These are phyloP conservation scores for Nomada hirtipes DNA, from an alignment of 2,888 invertebrate species.

Conservation along the genomic window DNA sequence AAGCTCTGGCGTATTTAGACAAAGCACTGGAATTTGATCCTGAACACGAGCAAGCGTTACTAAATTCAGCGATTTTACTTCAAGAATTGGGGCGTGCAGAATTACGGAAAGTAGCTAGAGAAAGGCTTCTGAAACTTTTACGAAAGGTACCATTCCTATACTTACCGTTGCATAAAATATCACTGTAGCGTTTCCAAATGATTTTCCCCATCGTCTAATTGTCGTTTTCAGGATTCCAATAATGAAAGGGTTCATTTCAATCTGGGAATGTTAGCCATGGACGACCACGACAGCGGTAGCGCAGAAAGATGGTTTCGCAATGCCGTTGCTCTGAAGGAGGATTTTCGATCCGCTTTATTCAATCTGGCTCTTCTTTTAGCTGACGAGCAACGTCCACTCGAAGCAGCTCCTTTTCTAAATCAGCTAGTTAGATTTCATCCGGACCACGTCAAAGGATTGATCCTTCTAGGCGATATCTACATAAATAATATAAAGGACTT, in stretches of 20 bases:
- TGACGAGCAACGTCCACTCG: constrained; percentile 94
- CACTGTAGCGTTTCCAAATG: not conserved
- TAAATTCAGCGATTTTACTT: constrained; percentile 97
- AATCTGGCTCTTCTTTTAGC: constrained; percentile 96
- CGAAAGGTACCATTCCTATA: constrained; percentile 86
- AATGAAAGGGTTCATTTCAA: constrained; percentile 98
- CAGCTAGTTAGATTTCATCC: constrained; percentile 96
- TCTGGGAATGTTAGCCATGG: constrained; percentile 98
- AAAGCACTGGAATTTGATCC: constrained; percentile 97
- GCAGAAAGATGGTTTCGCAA: constrained; percentile 97
- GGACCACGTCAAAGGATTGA: constrained; percentile 97
- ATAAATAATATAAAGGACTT: constrained; percentile 97
- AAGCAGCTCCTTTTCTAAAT: constrained; percentile 96
- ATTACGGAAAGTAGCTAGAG: constrained; percentile 91
- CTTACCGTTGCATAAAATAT: not conserved
- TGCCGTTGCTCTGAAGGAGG: constrained; percentile 94
- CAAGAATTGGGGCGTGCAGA: constrained; percentile 95
- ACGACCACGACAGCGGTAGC: constrained; percentile 94
- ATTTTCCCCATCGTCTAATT: not conserved
- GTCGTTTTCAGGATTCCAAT: constrained; percentile 86
- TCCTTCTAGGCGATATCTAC: constrained; percentile 97
- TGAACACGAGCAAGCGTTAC: constrained; percentile 96
- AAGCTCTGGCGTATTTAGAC: constrained; percentile 96
- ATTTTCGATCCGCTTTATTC: constrained; percentile 97
- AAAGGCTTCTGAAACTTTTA: constrained; percentile 92